phyloP scores from a whole-genome alignment of 2,113 vertebrate species.

The Axis porcinus region DNA sequence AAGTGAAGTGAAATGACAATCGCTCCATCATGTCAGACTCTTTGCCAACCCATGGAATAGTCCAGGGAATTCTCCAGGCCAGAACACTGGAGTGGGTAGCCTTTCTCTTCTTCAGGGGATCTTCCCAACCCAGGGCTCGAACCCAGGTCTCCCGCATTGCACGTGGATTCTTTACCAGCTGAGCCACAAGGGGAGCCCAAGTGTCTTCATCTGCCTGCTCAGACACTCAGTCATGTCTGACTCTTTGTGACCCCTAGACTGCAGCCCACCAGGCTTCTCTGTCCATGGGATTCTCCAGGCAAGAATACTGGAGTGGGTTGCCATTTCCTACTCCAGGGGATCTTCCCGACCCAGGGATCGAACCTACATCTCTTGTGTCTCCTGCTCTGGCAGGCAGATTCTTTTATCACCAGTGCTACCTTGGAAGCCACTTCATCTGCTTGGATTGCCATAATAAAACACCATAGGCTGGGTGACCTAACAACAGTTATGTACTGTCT shows the following conservation, averaged over 20 bases:
- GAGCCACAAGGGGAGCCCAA: not conserved
- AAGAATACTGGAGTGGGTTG: not conserved
- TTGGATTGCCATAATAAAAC: not conserved
- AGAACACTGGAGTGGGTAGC: not conserved
- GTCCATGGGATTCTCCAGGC: not conserved
- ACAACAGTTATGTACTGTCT: not conserved
- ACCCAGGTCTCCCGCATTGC: not conserved
- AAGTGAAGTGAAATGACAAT: not conserved
- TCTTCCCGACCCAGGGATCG: not conserved
- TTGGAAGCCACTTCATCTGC: not conserved
- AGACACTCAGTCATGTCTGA: not conserved
- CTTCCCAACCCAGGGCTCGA: not conserved
- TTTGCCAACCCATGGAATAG: not conserved
- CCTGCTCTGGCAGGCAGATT: not conserved
- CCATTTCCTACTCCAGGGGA: not conserved
- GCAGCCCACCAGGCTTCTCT: not conserved
- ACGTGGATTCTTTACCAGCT: not conserved
- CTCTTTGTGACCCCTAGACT: not conserved
- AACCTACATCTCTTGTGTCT: not conserved
- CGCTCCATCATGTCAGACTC: not conserved
- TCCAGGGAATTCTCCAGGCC: not conserved
- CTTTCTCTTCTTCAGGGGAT: not conserved
- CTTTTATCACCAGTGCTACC: not conserved
- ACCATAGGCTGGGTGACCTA: not conserved
- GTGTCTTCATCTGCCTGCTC: not conserved